Conservation (phyloP, 2,888 invertebrate species). For the Octonoba sinensis region DNA sequence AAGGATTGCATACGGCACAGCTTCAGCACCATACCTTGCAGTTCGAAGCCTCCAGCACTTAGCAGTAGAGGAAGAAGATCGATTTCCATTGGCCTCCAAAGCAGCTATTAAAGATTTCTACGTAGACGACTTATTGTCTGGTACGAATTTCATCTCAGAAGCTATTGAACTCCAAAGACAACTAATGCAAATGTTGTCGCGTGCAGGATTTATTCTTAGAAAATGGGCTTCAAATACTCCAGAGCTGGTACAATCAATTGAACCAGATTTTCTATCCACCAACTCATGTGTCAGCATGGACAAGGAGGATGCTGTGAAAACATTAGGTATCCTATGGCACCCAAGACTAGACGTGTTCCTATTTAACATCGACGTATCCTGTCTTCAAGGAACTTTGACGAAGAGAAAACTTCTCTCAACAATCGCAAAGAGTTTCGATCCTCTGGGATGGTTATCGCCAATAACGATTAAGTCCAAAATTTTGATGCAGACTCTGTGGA, state of each 20-base stretch:
- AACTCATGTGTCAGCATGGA: conserved; percentile 6
- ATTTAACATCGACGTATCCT: neutral
- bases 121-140: conserved; percentile 68
- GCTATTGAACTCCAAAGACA: no score
- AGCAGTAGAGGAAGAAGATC: conserved; percentile 65
- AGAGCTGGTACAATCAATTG: conserved; percentile 2
- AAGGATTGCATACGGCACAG: conserved; percentile 69
- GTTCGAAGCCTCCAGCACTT: conserved; percentile 65
- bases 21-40: conserved; percentile 68
- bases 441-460: no score
- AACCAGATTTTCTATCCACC: neutral
- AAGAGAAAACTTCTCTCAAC: conserved; percentile 7
- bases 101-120: conserved; percentile 67
- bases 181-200: no score
- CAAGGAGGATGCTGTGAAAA: conserved; percentile 30
- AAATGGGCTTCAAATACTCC: no score
- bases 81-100: conserved; percentile 53
- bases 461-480: no score
- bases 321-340: conserved; percentile 17
- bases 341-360: conserved; percentile 7
- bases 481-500: no score
- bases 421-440: no score
- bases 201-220: no score
- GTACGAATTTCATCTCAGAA: conserved; percentile 62
- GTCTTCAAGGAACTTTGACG: no score